Conservation (phyloP, 1,140 invertebrate species). For the Scaptomyza hsui region DNA sequence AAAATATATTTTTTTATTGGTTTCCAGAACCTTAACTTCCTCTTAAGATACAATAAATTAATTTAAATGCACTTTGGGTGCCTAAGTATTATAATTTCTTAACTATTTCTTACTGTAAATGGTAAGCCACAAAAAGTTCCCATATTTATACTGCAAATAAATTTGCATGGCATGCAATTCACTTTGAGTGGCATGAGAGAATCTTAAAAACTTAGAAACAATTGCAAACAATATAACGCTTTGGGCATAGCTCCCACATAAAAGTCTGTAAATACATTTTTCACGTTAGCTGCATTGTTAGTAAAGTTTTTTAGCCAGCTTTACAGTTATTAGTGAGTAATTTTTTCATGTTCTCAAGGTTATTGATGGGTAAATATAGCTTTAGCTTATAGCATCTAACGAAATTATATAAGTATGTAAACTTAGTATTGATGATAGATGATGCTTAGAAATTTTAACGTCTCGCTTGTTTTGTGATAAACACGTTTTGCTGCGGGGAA, state of each 20-base stretch:
- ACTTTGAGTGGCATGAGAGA: conserved; percentile 65
- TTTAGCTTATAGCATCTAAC: conserved; percentile 11
- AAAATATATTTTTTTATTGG: no score
- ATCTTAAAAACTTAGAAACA: conserved; percentile 23
- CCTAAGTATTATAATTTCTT: conserved; percentile 7
- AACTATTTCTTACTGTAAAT: conserved; percentile 1
- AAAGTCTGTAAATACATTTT: conserved; percentile 29
- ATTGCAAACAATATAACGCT: conserved; percentile 42
- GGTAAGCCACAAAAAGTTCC: conserved; percentile 46
- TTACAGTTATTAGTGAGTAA: conserved; percentile 45
- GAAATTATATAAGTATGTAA: conserved; percentile 53
- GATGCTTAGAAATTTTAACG: conserved; percentile 37
- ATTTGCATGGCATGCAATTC: conserved; percentile 41
- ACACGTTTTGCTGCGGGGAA: conserved; percentile 21
- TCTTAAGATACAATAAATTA: no score
- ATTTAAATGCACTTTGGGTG: conserved; percentile 28
- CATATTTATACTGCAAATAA: conserved; percentile 44
- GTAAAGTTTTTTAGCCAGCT: no score
- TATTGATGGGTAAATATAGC: conserved; percentile 23
- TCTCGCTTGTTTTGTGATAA: conserved; percentile 36
- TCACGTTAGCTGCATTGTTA: conserved; percentile 18
- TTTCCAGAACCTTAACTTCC: no score
- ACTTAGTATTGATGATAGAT: conserved; percentile 13
- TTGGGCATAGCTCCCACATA: conserved; percentile 18
- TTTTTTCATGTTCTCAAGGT: conserved; percentile 57